Evolutionary conservation across 2,113 vertebrate species (phyloP), one percentile per base, ranked within the genome.

Genomic region (Cairina moschata): DNA sequence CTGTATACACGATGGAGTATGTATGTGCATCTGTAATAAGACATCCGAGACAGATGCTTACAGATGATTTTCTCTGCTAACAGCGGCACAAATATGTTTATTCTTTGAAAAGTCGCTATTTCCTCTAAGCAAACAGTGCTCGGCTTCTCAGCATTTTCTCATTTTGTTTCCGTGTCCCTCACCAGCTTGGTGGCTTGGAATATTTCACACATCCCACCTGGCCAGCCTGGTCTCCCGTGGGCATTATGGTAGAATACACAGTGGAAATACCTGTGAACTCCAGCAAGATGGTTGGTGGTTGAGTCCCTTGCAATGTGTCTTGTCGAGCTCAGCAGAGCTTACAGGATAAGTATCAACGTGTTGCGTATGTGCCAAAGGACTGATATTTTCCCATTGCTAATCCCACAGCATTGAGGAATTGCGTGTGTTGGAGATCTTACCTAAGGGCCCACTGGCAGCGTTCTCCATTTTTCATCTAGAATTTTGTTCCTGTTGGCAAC

Each of bases 281-380:
- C 65, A 62, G 56, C 42, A 17, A 78, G 78, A 78, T 4, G 16
- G 44, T 40, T 0, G 0, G 25, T 38, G 40, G 42, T 18, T 34
- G 38, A 40, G 68, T 56, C 56, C 26, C 44, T 82, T 82, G 72
- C 50, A 20, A 20, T 4, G 1, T 56, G 34, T 72, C 60, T 78
- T 52, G 13, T 26, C 86, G 40, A 84, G 48, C 66, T 72, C 48
- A 29, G 75, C 69, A 65, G 77, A 68, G 68, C 83, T 60, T 73
- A 40, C 26, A n/a, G 38, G 63, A 40, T 29, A 76, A 52, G 40
- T 68, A 38, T 20, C 0, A 0, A 22, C 38, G 8, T 60, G 8
- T 48, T 75, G 84, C 48, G 29, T 38, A 17, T 0, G 0, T 71
- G 63, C 75, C 31, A n/a, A 83, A 90, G 76, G 68, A 67, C 36